Evolutionary conservation across 2,797 vertebrate genomes (phyloP), one percentile per base, ranked within the genome.

Genomic region (Crenichthys baileyi): DNA sequence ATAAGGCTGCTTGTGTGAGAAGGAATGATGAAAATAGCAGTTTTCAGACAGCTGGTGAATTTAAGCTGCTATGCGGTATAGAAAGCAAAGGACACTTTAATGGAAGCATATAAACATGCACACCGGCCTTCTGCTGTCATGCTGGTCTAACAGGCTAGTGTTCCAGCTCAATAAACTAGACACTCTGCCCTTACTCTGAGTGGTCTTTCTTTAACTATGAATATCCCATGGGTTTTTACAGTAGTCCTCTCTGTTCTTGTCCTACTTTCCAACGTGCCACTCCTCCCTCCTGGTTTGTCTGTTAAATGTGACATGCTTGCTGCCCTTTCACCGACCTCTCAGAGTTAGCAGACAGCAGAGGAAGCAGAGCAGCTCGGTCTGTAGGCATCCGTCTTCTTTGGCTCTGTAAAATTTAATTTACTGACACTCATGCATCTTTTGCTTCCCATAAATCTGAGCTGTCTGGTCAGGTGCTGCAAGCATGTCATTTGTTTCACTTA

Each of bases 211-310:
- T 91, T 87, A 87, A 92, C 88, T 78, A 22, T 80, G 58, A 80
- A 51, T 75, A 71, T 90, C 89, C 90, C 90, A 68, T 84, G 85
- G 87, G 91, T 74, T 87, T 91, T 90, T 90, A 89, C 91, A 91
- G 90, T 93, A 87, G 89, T 89, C 85, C 91, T 83, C 85, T 58
- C 65, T 92, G 90, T 91, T 92, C 90, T 88, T 86, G 92, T 87
- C 89, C 92, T 92, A 94, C 87, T 93, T 94, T 91, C 75, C 73
- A 70, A 61, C 48, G 24, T 24, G 80, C 80, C 88, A 73, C 36
- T 85, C 86, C 89, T 85, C 80, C 81, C 77, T 85, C 77, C 78
- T 78, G 61, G 78, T 77, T 76, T 85, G 78, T 88, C 88, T 82
- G 85, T 87, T 88, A 79, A 90, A 88, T 79, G 76, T 88, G 88